Base-by-base conservation (phyloP, 2,888 invertebrate genomes). In the Callinectes sapidus region DNA sequence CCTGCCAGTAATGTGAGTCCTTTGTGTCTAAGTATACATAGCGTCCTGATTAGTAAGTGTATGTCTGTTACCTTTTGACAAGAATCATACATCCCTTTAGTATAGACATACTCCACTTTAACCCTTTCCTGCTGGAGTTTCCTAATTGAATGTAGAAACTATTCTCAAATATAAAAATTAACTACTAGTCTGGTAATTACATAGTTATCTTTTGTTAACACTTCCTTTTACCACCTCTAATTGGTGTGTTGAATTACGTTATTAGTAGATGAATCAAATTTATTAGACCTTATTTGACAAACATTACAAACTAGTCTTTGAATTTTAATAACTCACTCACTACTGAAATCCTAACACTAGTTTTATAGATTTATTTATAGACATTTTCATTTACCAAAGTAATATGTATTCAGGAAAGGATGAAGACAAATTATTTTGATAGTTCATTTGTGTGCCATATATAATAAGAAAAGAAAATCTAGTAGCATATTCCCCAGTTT, bases 1-100 rank as follows among this genome's bases (percentile, higher is more conserved):
- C 81, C 81, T 81, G 81, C 81, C 81, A 32, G 32, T 81, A 81
- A 35, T 81, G 35, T 35, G 16, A 81, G 81, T 81, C 35, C 13
- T 32, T 81, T 81, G 81, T 81, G 16, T 35, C 35, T 35, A 23
- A 81, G 5, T 10, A 48, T 8, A 81, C 35, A 16, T 32, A 81
- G 81, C 35, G 13, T 81, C 35, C 35, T 81, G 14, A 81, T 35
- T 81, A 28, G 81, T 81, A n/a, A 35, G 18, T 81, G 81, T 81
- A 35, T 81, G 35, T 35, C 32, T 81, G 6, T 81, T 81, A 81
- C 81, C 81, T 35, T 81, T 32, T 81, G 81, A 28, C 71, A 71
- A 71, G 71, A 13, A 71, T 71, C 8, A 28, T 71, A 71, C 71
- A 71, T 6, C 28, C 71, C 71, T 71, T 61, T 61, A 61, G n/a